These are phyloP conservation scores for Nannoperca australis DNA, from an alignment of 2,797 vertebrate species.

Conservation along the genomic window DNA sequence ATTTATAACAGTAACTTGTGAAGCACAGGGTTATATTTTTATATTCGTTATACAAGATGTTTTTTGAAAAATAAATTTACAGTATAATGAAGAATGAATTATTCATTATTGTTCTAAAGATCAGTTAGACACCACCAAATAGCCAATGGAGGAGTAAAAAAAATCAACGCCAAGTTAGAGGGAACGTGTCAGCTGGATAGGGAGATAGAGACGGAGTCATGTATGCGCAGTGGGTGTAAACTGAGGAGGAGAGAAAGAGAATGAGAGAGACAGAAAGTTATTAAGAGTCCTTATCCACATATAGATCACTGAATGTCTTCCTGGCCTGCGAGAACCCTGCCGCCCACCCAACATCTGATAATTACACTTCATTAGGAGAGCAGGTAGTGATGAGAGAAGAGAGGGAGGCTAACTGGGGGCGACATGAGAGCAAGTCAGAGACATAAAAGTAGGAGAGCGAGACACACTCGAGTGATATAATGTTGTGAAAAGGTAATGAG, in stretches of 20 bases:
- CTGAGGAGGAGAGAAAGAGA: constrained; percentile 47
- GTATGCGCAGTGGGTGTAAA: constrained; percentile 50
- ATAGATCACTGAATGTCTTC: constrained; percentile 69
- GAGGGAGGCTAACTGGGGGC: constrained; percentile 10
- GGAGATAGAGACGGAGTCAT: constrained; percentile 41
- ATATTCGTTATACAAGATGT: constrained; percentile 11
- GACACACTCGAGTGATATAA: constrained; percentile 23
- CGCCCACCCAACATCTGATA: constrained; percentile 78
- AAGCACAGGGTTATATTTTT: too few relatives aligned
- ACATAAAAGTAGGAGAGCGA: constrained; percentile 7
- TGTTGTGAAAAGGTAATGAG: constrained; percentile 50
- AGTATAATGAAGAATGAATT: neutral
- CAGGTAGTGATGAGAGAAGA: constrained; percentile 72
- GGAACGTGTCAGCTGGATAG: constrained; percentile 9
- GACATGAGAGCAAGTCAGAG: constrained; percentile 26
- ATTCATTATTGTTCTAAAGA: constrained; percentile 13
- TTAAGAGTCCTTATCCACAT: constrained; percentile 68
- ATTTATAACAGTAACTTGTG: neutral
- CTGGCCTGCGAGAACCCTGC: constrained; percentile 62
- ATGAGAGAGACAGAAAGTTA: constrained; percentile 62
- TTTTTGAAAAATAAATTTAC: constrained; percentile 10
- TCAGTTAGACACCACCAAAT: neutral
- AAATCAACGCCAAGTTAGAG: neutral
- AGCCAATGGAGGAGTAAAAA: constrained; percentile 2
- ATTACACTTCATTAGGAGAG: constrained; percentile 78